Percentiles rank a stretch among this genome's conserved stretches.
Evolutionary conservation across 1,140 invertebrate genomes (phyloP).

Genomic region (Chrysoperla carnea): DNA sequence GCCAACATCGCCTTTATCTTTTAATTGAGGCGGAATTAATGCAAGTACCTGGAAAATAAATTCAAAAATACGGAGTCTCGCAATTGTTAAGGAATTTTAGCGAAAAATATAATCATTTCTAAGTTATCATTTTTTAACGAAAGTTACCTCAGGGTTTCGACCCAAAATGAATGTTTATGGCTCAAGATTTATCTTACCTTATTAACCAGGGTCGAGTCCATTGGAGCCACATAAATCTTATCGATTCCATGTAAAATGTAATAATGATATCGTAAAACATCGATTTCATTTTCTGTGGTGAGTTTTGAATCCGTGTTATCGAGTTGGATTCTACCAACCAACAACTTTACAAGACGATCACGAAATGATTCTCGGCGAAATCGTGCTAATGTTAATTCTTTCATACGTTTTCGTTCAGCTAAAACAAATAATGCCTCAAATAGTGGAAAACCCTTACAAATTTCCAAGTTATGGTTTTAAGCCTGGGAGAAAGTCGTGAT

Average conservation of each 20-base stretch:
- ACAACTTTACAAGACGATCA: constrained; percentile 49
- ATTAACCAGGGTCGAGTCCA: constrained; percentile 40
- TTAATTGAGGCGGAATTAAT: constrained; percentile 30
- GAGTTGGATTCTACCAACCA: constrained; percentile 6
- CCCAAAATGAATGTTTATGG: too few relatives aligned
- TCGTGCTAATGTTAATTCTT: constrained; percentile 44
- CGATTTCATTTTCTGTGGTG: constrained; percentile 41
- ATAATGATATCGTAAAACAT: constrained; percentile 70
- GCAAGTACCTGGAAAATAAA: constrained; percentile 19
- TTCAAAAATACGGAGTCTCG: background rate
- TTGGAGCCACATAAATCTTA: constrained; percentile 64
- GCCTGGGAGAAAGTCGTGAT: too few relatives aligned
- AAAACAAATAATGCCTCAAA: too few relatives aligned
- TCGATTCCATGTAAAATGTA: constrained; percentile 79
- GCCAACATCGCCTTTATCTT: constrained; percentile 30
- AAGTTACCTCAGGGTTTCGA: too few relatives aligned
- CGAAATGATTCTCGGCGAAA: constrained; percentile 69
- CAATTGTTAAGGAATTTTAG: too few relatives aligned
- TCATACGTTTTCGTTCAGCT: constrained; percentile 12
- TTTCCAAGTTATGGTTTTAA: too few relatives aligned
- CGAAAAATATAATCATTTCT: too few relatives aligned
- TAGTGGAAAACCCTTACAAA: too few relatives aligned
- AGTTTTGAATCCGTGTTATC: too few relatives aligned
- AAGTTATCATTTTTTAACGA: too few relatives aligned
- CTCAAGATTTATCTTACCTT: too few relatives aligned